Percentiles rank a stretch among this genome's conserved stretches.
Conservation (phyloP, 2,797 vertebrate genomes). For the Melanogrammus aeglefinus region DNA sequence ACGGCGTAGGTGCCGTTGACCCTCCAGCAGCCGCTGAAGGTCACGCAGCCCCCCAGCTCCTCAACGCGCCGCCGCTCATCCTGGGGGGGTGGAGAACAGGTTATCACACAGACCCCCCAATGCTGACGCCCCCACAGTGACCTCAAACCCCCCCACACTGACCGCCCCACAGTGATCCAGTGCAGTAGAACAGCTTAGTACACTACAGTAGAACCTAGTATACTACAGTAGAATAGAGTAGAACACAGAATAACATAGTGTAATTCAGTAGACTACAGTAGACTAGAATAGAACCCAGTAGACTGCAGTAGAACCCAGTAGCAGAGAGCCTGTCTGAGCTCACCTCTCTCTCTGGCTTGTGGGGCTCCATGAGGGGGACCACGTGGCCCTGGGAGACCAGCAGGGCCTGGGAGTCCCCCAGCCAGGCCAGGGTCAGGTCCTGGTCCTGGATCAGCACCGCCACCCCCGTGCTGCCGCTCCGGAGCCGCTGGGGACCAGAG, state of each 20-base stretch:
- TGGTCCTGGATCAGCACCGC: constrained; percentile 77
- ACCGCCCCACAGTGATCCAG: no score
- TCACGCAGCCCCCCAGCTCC: constrained; percentile 88
- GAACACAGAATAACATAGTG: no score
- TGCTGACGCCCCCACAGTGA: no score
- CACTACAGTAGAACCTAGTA: no score
- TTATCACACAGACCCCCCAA: no score
- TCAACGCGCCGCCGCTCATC: constrained; percentile 91
- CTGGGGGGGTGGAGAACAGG: constrained; percentile 54
- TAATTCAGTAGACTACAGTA: no score
- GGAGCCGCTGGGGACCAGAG: constrained; percentile 75
- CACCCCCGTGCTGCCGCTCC: constrained; percentile 89
- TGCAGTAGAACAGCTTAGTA: no score
- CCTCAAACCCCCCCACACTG: no score
- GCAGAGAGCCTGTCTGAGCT: neutral
- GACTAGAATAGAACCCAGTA: no score
- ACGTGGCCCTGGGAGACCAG: constrained; percentile 81
- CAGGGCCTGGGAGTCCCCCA: constrained; percentile 91
- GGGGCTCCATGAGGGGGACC: constrained; percentile 88
- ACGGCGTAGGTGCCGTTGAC: constrained; percentile 96
- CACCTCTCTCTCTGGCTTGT: constrained; percentile 94
- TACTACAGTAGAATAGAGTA: no score
- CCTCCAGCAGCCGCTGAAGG: constrained; percentile 93
- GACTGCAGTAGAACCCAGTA: no score
- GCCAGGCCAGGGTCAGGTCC: constrained; percentile 84